These are phyloP conservation scores for Gisinianus flammeolus DNA, from an alignment of 2,888 invertebrate genomes.

Conservation along the genomic window DNA sequence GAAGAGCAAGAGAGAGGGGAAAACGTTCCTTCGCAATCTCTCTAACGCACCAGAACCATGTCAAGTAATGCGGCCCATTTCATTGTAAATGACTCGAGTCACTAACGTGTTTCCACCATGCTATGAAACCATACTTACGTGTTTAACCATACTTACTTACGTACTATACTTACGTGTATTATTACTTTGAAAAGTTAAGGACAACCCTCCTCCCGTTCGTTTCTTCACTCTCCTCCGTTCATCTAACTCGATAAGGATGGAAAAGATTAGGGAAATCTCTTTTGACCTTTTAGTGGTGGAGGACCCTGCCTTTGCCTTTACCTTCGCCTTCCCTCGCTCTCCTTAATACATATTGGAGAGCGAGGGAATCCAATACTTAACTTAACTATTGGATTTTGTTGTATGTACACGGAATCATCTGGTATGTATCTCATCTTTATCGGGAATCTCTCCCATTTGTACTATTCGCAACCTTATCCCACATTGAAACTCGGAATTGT, in stretches of 20 bases:
- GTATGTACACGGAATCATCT: too few relatives aligned
- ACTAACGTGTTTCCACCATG: background rate
- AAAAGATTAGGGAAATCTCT: background rate
- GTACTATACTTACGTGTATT: background rate
- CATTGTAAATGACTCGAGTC: background rate
- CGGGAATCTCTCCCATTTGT: too few relatives aligned
- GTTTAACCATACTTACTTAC: background rate
- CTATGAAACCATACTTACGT: background rate
- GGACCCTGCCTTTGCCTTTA: background rate
- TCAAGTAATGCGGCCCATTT: background rate
- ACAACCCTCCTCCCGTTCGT: too few relatives aligned
- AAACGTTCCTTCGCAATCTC: background rate
- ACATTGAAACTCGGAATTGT: too few relatives aligned
- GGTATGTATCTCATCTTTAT: too few relatives aligned
- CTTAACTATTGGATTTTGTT: too few relatives aligned
- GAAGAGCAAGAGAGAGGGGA: background rate
- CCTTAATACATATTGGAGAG: background rate
- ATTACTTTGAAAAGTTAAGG: conserved; percentile 6
- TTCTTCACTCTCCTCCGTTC: too few relatives aligned
- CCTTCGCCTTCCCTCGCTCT: too few relatives aligned
- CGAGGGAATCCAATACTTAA: background rate
- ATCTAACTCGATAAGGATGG: background rate
- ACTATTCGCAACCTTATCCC: too few relatives aligned
- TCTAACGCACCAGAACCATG: background rate
- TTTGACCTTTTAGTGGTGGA: background rate